These are phyloP conservation scores for Suricata suricatta DNA, from an alignment of 2,113 vertebrate species.

Conservation along the genomic window DNA sequence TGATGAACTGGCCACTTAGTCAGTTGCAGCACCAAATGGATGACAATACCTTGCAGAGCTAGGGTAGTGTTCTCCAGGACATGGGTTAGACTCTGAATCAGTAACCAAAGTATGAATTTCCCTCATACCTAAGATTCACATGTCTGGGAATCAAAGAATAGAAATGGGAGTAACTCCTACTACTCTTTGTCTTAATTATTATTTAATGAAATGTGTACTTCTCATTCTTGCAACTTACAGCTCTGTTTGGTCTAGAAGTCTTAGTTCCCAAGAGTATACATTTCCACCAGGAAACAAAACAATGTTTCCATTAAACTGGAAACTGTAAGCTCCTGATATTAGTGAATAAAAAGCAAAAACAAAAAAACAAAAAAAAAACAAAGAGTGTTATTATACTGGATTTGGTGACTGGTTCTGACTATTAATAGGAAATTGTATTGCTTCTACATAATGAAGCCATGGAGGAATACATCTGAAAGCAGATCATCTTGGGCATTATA, in stretches of 20 bases:
- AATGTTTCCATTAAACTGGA: background rate
- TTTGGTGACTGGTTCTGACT: background rate
- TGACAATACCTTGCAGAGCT: conserved; percentile 1
- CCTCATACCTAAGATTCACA: background rate
- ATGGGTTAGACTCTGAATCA: background rate
- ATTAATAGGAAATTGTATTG: background rate
- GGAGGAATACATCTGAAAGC: background rate
- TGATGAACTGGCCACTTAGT: conserved; percentile 45
- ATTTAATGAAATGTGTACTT: background rate
- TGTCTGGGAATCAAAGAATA: background rate
- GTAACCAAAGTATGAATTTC: background rate
- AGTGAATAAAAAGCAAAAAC: background rate
- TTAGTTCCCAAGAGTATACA: background rate
- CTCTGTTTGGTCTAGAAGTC: background rate
- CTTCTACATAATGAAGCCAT: background rate
- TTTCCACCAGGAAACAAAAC: background rate
- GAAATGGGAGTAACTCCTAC: background rate
- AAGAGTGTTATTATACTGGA: background rate
- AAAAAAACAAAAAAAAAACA: background rate
- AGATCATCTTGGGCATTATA: background rate
- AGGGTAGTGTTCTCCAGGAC: background rate
- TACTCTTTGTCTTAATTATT: background rate
- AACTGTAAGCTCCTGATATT: background rate
- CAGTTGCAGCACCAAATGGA: conserved; percentile 47
- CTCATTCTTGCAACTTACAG: background rate